phyloP scores from a whole-genome alignment of 2,113 vertebrate species.

The Podarcis cretensis region DNA sequence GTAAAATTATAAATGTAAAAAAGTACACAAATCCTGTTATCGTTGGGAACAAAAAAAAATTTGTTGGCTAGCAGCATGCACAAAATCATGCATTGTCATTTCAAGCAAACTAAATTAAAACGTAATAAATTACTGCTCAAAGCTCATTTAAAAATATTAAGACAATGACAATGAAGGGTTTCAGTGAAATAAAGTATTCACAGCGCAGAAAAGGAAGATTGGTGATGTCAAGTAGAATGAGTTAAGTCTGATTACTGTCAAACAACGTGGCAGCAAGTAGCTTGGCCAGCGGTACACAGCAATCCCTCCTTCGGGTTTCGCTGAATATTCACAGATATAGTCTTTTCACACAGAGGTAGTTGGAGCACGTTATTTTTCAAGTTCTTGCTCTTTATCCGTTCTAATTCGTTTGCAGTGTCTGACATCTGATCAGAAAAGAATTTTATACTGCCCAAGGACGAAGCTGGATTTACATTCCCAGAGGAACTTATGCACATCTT shows the following conservation, averaged over 20 bases:
- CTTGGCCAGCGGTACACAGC: slow-evolving; percentile 88
- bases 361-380: slow-evolving; percentile 92
- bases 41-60: slow-evolving; percentile 67
- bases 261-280: slow-evolving; percentile 97
- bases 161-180: slow-evolving; percentile 69
- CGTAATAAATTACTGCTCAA: slow-evolving; percentile 80
- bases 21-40: slow-evolving; percentile 74
- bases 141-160: slow-evolving; percentile 70
- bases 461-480: slow-evolving; percentile 74
- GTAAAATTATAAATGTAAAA: slow-evolving; percentile 77
- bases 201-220: slow-evolving; percentile 70
- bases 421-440: slow-evolving; percentile 85
- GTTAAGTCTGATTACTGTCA: slow-evolving; percentile 74
- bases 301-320: slow-evolving; percentile 90
- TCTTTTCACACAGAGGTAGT: slow-evolving; percentile 99
- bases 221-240: slow-evolving; percentile 62
- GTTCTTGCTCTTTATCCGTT: slow-evolving; percentile 85
- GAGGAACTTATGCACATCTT: slow-evolving; percentile 90
- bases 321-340: slow-evolving; percentile 97
- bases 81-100: slow-evolving; percentile 81
- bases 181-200: slow-evolving; percentile 66
- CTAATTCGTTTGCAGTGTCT: slow-evolving; percentile 76
- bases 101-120: slow-evolving; percentile 73
- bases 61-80: slow-evolving; percentile 84
- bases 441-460: slow-evolving; percentile 58